Conservation (phyloP, 2,888 invertebrate species). For the Apamea sordens region DNA sequence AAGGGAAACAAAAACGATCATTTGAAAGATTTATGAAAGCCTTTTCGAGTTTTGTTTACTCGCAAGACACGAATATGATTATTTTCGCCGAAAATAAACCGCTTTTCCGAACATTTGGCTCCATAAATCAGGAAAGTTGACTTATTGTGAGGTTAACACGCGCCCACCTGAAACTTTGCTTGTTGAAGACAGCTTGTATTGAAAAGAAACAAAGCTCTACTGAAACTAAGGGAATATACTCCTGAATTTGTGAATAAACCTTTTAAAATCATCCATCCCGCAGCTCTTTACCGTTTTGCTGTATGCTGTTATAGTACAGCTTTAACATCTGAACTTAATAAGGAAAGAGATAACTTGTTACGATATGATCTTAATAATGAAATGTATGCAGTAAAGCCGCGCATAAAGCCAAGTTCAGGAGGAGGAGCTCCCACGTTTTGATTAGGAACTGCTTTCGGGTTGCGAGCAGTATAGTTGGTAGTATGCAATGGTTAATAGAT, state of each 20-base stretch:
- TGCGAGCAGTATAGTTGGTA: background rate
- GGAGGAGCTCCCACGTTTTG: background rate
- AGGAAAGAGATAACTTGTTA: background rate
- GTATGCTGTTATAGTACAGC: background rate
- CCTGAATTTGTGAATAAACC: background rate
- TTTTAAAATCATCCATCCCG: background rate
- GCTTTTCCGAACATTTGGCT: slow-evolving; percentile 38
- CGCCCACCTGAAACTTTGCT: slow-evolving; percentile 57
- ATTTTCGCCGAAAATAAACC: slow-evolving; percentile 51
- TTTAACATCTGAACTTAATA: background rate
- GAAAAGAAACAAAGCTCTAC: slow-evolving; percentile 27
- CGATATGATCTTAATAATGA: background rate
- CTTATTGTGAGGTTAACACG: slow-evolving; percentile 55
- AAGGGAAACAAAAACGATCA: slow-evolving; percentile 23
- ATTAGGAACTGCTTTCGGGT: background rate
- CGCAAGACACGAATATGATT: slow-evolving; percentile 57
- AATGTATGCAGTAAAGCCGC: background rate
- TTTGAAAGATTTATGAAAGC: slow-evolving; percentile 60
- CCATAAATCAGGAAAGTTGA: slow-evolving; percentile 57
- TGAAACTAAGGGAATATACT: slow-evolving; percentile 11
- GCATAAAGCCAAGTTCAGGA: background rate
- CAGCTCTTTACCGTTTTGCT: background rate
- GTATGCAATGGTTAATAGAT: background rate
- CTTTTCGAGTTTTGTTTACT: slow-evolving; percentile 53
- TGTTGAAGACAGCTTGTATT: slow-evolving; percentile 36